Percentiles rank a stretch among this genome's conserved stretches.
Evolutionary conservation across 2,797 vertebrate species (phyloP).

Genomic region (Phrynocephalus guinanensis): DNA sequence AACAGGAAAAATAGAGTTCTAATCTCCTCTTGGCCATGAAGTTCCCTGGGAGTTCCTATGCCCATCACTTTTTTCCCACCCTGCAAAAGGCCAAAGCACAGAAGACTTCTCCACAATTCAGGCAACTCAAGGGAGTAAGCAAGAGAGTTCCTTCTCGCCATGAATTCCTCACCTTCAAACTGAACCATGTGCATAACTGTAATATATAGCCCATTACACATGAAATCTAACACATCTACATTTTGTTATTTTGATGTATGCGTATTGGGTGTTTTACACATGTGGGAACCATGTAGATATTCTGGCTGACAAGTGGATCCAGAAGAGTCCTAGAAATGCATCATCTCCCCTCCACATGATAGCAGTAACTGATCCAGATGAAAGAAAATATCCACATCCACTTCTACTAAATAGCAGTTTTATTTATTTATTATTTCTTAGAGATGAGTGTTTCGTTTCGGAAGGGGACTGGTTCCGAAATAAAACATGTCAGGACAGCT

Average conservation of each 20-base stretch:
- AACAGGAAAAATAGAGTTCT: too few relatives aligned
- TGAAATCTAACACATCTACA: neutral
- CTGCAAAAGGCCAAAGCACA: neutral
- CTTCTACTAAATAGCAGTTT: neutral
- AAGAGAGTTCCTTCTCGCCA: neutral
- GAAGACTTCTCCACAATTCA: neutral
- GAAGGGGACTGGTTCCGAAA: too few relatives aligned
- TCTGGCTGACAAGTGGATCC: neutral
- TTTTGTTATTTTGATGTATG: too few relatives aligned
- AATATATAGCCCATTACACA: neutral
- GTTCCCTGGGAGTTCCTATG: too few relatives aligned
- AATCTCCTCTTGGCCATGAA: too few relatives aligned
- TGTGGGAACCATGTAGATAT: neutral
- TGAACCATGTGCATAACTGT: neutral
- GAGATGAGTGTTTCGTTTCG: too few relatives aligned
- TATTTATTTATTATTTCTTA: too few relatives aligned
- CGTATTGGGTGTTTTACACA: neutral
- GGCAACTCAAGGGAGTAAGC: neutral
- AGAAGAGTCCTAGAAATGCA: neutral
- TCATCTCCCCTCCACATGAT: neutral
- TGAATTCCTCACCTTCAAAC: neutral
- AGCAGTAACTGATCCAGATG: too few relatives aligned
- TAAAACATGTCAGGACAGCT: too few relatives aligned
- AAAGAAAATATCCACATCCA: neutral
- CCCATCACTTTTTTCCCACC: too few relatives aligned